Percentiles rank a stretch among this genome's conserved stretches.
Conservation (phyloP, 2,888 invertebrate genomes). For the Phrixothrix hirtus region DNA sequence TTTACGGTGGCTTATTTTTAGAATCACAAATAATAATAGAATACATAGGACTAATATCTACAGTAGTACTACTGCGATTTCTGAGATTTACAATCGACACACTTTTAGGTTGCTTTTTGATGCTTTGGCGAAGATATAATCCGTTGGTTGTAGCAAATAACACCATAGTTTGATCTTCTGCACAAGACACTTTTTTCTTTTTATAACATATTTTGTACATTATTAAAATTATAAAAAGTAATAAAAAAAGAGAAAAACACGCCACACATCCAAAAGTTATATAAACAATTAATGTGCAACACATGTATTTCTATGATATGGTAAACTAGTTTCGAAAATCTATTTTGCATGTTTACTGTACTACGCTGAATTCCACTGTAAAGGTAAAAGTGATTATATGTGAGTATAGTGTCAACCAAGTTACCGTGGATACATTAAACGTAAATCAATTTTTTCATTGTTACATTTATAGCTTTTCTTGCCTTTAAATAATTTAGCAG, state of each 20-base stretch:
- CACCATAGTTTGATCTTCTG: slow-evolving; percentile 5
- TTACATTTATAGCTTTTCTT: background rate
- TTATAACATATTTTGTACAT: slow-evolving; percentile 3
- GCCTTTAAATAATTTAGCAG: slow-evolving; percentile 2
- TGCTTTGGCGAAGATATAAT: slow-evolving; percentile 11
- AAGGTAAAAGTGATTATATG: too few relatives aligned
- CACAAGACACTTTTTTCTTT: slow-evolving; percentile 3
- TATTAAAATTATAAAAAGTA: slow-evolving; percentile 6
- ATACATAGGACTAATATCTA: slow-evolving; percentile 26
- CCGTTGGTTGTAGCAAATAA: slow-evolving; percentile 17
- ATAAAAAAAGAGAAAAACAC: slow-evolving; percentile 5
- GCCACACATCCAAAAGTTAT: background rate
- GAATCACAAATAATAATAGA: slow-evolving; percentile 22
- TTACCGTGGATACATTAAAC: slow-evolving; percentile 10
- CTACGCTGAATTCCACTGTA: too few relatives aligned
- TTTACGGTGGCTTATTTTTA: background rate
- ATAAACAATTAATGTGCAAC: background rate
- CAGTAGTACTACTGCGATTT: slow-evolving; percentile 19
- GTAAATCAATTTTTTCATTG: slow-evolving; percentile 11
- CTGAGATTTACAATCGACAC: slow-evolving; percentile 10
- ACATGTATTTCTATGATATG: background rate
- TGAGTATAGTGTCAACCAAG: slow-evolving; percentile 3
- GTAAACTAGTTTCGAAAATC: background rate
- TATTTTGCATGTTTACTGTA: slow-evolving; percentile 5
- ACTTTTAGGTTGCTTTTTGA: slow-evolving; percentile 5